phyloP scores from a whole-genome alignment of 1,140 invertebrate species.

The Drosophila pandora region DNA sequence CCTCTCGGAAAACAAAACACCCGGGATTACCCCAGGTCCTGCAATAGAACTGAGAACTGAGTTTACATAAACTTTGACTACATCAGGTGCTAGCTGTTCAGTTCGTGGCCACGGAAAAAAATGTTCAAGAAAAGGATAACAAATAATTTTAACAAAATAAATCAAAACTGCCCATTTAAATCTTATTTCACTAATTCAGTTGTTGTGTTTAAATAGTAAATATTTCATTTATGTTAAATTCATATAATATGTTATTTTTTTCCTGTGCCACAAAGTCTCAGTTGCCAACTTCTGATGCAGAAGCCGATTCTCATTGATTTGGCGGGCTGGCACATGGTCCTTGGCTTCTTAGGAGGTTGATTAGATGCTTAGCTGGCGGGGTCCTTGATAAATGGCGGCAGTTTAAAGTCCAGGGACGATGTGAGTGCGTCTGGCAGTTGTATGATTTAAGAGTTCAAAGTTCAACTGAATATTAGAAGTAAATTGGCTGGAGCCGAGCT shows the following conservation, averaged over 20 bases:
- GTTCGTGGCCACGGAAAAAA: neutral
- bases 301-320: slow-evolving; percentile 72
- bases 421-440: slow-evolving; percentile 51
- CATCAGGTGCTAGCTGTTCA: neutral
- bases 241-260: neutral
- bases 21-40: neutral
- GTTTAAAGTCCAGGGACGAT: slow-evolving; percentile 37
- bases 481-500: neutral
- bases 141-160: neutral
- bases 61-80: slow-evolving; percentile 4
- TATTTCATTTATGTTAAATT: neutral
- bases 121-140: neutral
- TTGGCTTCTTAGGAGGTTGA: slow-evolving; percentile 50
- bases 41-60: neutral
- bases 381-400: slow-evolving; percentile 65
- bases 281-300: slow-evolving; percentile 45
- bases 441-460: slow-evolving; percentile 74
- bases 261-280: slow-evolving; percentile 44
- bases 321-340: slow-evolving; percentile 61
- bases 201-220: neutral
- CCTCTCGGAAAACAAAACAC: slow-evolving; percentile 6
- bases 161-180: neutral
- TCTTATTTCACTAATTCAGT: neutral
- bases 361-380: slow-evolving; percentile 65
- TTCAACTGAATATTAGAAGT: slow-evolving; percentile 9